Percentiles rank a stretch among this genome's conserved stretches.
These are phyloP conservation scores for Heliornis fulica DNA, from an alignment of 2,113 vertebrate genomes.

Conservation along the genomic window DNA sequence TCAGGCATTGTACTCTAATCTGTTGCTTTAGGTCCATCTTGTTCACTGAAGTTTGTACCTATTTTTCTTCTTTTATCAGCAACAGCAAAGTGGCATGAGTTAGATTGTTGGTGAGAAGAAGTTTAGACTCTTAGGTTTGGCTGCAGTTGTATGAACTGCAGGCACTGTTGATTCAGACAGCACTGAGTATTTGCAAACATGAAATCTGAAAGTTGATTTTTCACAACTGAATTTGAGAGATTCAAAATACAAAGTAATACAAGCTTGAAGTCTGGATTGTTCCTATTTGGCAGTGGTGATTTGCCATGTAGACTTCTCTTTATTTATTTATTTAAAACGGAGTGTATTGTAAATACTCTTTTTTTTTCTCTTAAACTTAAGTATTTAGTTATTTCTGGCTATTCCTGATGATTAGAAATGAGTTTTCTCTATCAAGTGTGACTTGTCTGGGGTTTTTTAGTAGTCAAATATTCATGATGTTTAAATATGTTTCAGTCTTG, in stretches of 20 bases:
- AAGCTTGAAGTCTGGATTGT: background rate
- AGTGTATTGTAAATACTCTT: background rate
- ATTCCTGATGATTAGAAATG: background rate
- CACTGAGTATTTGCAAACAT: background rate
- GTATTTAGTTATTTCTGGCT: background rate
- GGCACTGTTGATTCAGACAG: background rate
- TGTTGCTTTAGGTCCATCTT: background rate
- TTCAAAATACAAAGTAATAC: background rate
- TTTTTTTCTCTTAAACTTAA: background rate
- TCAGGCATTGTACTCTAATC: background rate
- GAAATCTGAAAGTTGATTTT: background rate
- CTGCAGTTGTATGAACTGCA: background rate
- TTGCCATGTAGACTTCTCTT: background rate
- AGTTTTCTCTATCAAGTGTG: background rate
- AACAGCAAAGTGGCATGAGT: background rate
- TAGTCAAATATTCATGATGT: background rate
- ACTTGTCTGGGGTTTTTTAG: background rate
- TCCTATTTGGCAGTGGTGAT: background rate
- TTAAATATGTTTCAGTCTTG: background rate
- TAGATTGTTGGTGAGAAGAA: background rate
- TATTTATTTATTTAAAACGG: background rate
- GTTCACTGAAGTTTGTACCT: background rate
- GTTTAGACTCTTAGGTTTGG: background rate
- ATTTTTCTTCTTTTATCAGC: background rate
- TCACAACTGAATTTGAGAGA: background rate